Evolutionary conservation across 1,140 invertebrate genomes (phyloP), one percentile per base, ranked within the genome.

Genomic region (Bacillus rossius): DNA sequence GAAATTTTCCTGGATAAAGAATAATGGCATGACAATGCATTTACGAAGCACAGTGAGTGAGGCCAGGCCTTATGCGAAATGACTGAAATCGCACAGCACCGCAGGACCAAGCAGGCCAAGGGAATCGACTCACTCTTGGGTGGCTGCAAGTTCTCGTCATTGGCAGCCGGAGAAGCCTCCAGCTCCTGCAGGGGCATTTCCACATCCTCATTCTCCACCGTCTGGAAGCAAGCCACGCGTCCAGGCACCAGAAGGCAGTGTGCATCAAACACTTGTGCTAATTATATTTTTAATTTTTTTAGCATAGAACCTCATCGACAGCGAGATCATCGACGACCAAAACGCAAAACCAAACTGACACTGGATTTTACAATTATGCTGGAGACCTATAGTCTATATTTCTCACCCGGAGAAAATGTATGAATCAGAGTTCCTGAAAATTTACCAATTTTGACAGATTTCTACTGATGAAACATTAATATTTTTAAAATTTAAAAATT

Each of bases 121-220:
- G 37, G 23, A 2, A 19, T 29, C 3, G 26, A 29, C 26, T 29
- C 43, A 34, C 51, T 54, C 25, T 54, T 54, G 19, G 51, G 51
- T 23, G 51, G 51, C 26, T 54, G 51, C 2, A 41, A 41, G 25
- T 54, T 54, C 29, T 54, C 51, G 23, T 54, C 51, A 20, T 41
- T 54, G 8, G 22, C 10, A 41, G 40, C 51, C 25, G 16, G 22
- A 25, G 43, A 37, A 23, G 40, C 51, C 43, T 54, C 37, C n/a
- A 37, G 37, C 13, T 37, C 17, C 17, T 54, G 51, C 4, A 54
- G 17, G 14, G 51, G 51, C 4, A 54, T 41, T 40, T 54, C 51
- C 8, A 41, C 51, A n/a, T 54, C 51, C 40, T 54, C 51, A 54
- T 41, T 54, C 17, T 54, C 51, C 3, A 54, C 43, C 22, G 43